Percentiles rank a stretch among this genome's conserved stretches.
phyloP scores from a whole-genome alignment of 2,113 vertebrate species.

The Acanthisitta chloris region DNA sequence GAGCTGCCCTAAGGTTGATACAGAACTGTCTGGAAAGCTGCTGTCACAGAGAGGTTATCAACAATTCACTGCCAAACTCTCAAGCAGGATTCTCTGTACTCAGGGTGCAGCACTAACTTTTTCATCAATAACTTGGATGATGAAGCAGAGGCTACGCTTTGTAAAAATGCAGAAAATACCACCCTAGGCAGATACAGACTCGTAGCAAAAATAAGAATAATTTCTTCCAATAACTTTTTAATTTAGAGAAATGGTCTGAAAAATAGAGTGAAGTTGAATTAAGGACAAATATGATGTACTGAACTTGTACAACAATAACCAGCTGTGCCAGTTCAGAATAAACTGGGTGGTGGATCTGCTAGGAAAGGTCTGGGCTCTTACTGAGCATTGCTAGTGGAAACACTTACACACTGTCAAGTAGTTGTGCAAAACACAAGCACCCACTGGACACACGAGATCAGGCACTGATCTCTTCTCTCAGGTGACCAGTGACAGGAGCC shows the following conservation, averaged over 20 bases:
- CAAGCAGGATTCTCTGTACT: neutral
- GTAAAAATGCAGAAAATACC: neutral
- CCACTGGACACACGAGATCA: neutral
- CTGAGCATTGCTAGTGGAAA: neutral
- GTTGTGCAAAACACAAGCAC: neutral
- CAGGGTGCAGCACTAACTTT: neutral
- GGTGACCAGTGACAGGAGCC: neutral
- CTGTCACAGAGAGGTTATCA: neutral
- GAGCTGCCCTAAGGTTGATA: neutral
- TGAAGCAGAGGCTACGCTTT: neutral
- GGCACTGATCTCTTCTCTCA: neutral
- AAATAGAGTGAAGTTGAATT: neutral
- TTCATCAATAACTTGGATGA: neutral
- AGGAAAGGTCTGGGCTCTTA: neutral
- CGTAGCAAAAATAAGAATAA: neutral
- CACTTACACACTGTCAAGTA: neutral
- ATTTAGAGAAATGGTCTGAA: neutral
- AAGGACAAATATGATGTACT: neutral
- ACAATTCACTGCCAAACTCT: neutral
- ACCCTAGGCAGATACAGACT: neutral
- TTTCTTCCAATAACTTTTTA: neutral
- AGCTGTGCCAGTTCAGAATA: neutral
- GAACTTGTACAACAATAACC: fast-evolving
- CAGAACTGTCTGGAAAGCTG: neutral
- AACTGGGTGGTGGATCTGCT: neutral